Evolutionary conservation across 2,888 invertebrate species (phyloP), one percentile per base, ranked within the genome.

Genomic region (Ischnura elegans): DNA sequence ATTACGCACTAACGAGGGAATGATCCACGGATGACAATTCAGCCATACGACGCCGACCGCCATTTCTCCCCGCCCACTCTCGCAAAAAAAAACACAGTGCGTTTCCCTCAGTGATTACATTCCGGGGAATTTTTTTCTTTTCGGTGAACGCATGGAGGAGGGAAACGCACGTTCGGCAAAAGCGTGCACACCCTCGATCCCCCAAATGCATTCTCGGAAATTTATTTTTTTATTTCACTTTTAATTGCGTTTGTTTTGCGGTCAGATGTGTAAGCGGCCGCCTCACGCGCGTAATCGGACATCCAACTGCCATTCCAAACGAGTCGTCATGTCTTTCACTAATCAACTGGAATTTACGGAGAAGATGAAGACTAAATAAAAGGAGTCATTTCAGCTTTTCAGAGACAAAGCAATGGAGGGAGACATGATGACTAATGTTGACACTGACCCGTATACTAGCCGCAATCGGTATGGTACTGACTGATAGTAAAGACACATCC

Each of bases 1-100:
- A 90, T 90, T 66, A 90, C 90, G 90, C 90, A 90, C 90, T 90
- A 90, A 90, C 90, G 90, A 90, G 90, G 90, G 43, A 90, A 90
- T 90, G 90, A 90, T 90, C 90, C 90, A 55, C 61, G 90, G 90
- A 90, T 90, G 90, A 90, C 90, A 90, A 90, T 55, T 90, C 90
- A 43, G 90, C 90, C 55, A 90, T 90, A 90, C 90, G 90, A 61
- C 90, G 90, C 90, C 61, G 36, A 43, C 61, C 61, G 36, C 43
- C 90, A 25, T n/a, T 86, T 25, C 25, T 0, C 90, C 51, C 47
- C 46, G 16, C 76, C 29, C 29, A 76, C 29, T n/a, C n/a, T n/a
- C n/a, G n/a, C n/a, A n/a, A n/a, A n/a, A n/a, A n/a, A n/a, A 36
- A 2, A 76, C 36, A 36, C 76, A 76, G 16, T 36, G 76, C 76